Evolutionary conservation across 2,797 vertebrate species (phyloP).

Genomic region (Channallabes apus): DNA sequence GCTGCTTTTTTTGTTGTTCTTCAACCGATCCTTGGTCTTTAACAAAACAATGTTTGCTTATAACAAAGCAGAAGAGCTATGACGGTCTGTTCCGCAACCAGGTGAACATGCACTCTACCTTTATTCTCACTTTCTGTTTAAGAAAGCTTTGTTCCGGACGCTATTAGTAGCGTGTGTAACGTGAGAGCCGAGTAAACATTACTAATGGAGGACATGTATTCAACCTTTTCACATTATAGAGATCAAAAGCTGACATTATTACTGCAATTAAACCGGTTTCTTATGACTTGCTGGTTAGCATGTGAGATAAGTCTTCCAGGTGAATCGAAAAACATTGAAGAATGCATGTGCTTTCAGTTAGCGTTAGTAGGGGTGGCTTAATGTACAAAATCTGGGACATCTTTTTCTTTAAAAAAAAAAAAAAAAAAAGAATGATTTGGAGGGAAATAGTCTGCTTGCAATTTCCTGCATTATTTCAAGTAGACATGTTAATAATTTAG

Average conservation of each 20-base stretch:
- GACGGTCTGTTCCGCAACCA: constrained; percentile 13
- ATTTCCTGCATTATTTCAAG: neutral
- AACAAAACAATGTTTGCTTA: constrained; percentile 25
- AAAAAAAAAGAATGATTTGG: neutral
- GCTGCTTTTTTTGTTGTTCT: constrained; percentile 33
- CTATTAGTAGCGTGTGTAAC: constrained; percentile 38
- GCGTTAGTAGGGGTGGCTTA: neutral
- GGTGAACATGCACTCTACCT: constrained; percentile 37
- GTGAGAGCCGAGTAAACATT: constrained; percentile 51
- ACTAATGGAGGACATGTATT: constrained; percentile 33
- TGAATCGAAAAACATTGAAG: neutral
- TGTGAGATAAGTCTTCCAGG: neutral
- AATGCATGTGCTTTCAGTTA: neutral
- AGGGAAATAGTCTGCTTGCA: neutral
- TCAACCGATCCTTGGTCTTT: constrained; percentile 26
- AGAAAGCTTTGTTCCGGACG: constrained; percentile 37
- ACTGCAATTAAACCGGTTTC: neutral
- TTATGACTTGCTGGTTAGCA: constrained; percentile 10
- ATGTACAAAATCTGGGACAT: neutral
- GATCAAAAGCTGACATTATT: constrained; percentile 41
- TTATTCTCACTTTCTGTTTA: constrained; percentile 34
- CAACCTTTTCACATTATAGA: constrained; percentile 10
- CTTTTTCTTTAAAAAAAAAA: neutral
- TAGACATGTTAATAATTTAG: too few species aligned
- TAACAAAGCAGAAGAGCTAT: constrained; percentile 43